Evolutionary conservation across 2,797 vertebrate genomes (phyloP), one percentile per base, ranked within the genome.

Genomic region (Mus caroli): DNA sequence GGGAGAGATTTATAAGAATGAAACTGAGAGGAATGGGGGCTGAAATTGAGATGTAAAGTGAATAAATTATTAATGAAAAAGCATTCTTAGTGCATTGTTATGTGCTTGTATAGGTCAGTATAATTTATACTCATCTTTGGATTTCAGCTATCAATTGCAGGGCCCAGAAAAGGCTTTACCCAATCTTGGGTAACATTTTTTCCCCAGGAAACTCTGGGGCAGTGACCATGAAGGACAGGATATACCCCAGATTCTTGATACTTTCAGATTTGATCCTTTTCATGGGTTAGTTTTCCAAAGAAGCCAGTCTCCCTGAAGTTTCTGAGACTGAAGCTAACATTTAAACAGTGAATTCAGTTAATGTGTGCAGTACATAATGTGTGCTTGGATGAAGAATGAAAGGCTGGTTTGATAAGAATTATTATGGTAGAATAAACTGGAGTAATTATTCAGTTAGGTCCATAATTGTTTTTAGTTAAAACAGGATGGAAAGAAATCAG

Each of bases 361-460:
- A 88, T 43, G 43, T 43, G 43, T 43, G 43, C 43, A 43, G 43
- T 92, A 58, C 0, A 54, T 90, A 87, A 90, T 56, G 26, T 7
- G 1, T 31, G 13, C 10, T 92, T 96, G 31, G 34, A 76, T 92
- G 43, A 76, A 60, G 3, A 12, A 56, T 92, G 4, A 43, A 94
- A 37, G 20, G 3, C 50, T 96, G 31, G 2, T 62, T 95, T 84
- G 24, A 62, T 95, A 31, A 64, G 13, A n/a, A 92, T 84, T 90
- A 94, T 22, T 69, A 50, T 52, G 76, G 85, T 64, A 54, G 1
- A 96, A 84, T 83, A 76, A 85, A 86, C 28, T 76, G 52, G 14
- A 77, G 64, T 86, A 88, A 94, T 88, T 90, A 34, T 80, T 1
- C 13, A 92, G 26, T 85, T 80, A 88, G 80, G 22, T 64, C 11